Evolutionary conservation across 2,888 invertebrate species (phyloP).

Genomic region (Trichopria drosophilae): DNA sequence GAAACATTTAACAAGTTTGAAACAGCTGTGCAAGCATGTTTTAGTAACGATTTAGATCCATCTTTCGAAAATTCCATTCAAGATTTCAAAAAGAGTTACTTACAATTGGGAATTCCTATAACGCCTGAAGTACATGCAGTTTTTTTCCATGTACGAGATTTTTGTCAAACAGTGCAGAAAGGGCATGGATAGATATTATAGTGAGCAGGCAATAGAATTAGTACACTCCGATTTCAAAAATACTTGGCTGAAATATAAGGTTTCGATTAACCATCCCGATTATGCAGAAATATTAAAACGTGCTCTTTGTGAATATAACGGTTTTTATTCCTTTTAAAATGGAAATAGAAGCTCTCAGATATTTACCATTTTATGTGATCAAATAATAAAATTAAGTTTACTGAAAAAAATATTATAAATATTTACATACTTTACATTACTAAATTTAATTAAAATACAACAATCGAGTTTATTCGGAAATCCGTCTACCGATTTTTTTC

Average conservation of each 20-base stretch:
- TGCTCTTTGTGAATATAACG: slow-evolving; percentile 10
- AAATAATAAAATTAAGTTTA: too few relatives aligned
- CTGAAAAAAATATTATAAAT: too few relatives aligned
- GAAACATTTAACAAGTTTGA: slow-evolving; percentile 3
- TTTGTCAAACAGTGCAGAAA: too few relatives aligned
- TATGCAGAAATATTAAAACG: slow-evolving; percentile 4
- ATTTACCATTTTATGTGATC: too few relatives aligned
- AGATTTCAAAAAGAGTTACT: slow-evolving; percentile 9
- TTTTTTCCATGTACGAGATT: slow-evolving; percentile 9
- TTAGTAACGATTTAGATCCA: neutral
- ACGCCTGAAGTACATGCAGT: slow-evolving; percentile 10
- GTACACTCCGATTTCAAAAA: slow-evolving; percentile 11
- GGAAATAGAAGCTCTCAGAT: too few relatives aligned
- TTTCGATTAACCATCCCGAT: neutral
- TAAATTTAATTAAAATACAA: too few relatives aligned
- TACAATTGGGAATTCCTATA: slow-evolving; percentile 1
- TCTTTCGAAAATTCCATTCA: neutral
- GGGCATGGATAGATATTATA: slow-evolving; percentile 4
- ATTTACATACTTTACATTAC: too few relatives aligned
- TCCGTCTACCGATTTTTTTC: too few relatives aligned
- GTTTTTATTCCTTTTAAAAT: slow-evolving; percentile 12
- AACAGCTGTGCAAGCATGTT: slow-evolving; percentile 5
- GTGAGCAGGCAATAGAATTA: slow-evolving; percentile 4
- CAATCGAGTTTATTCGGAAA: too few relatives aligned
- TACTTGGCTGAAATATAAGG: slow-evolving; percentile 11